Base-by-base conservation (phyloP, 2,888 invertebrate genomes). In the Lasioglossum oenotherae region DNA sequence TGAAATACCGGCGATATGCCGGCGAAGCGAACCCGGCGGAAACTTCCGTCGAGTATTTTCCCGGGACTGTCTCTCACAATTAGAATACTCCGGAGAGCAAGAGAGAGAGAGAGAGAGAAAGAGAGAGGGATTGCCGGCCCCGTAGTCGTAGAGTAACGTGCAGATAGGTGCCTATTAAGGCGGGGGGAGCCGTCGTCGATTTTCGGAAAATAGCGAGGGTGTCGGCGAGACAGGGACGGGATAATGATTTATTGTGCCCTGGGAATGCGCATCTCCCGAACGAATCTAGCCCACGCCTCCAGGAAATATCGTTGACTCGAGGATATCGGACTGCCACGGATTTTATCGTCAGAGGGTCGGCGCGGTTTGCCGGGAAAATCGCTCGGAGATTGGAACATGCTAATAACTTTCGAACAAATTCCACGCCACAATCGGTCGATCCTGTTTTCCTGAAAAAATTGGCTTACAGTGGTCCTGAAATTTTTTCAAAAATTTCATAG, bases 41-140 rank as follows among this genome's bases (percentile, higher is more conserved):
- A 93, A 92, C 92, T 94, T 94, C 91, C 92, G 91, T 89, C 88
- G 92, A 93, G 93, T 94, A 94, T 94, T 94, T 94, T 94, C 93
- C 92, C 89, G 90, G 90, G 91, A 92, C 94, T 94, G 93, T 94
- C 93, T 94, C 92, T 93, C 92, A 93, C 93, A 94, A 94, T 95
- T 94, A 94, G 94, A 94, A 94, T 94, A 92, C 94, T 92, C 92
- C 72, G 67, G 93, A 64, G 90, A 81, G 57, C 12, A 1, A n/a
- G 57, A 57, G n/a, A 57, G 12, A 12, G 12, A 57, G 4, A 57
- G n/a, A 53, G 53, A n/a, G 57, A n/a, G 57, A n/a, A 10, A n/a
- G n/a, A n/a, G 57, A n/a, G 57, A 57, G 57, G n/a, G 57, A 93
- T 89, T 90, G 90, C 86, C 90, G 85, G 90, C 90, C 86, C 90